A percentile compares a stretch with the other conserved stretches of the same genome.
Evolutionary conservation across 2,797 vertebrate genomes (phyloP).

Genomic region (Enteromius thamalakanensis): DNA sequence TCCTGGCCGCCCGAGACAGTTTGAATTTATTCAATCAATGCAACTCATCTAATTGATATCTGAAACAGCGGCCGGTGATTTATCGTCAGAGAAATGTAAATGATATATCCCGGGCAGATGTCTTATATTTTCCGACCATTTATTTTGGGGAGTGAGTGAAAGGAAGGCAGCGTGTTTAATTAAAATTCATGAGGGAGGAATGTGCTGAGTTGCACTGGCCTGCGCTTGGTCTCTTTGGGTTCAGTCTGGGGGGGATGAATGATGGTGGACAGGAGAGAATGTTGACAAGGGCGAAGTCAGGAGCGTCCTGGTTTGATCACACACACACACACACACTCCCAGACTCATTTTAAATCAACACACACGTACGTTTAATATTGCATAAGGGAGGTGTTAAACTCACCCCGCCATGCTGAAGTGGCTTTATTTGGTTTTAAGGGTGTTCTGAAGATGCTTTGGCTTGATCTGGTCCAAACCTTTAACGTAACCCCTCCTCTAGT

Average conservation of each 20-base stretch:
- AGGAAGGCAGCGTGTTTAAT: constrained; percentile 75
- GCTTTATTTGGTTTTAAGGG: constrained; percentile 26
- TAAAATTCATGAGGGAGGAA: constrained; percentile 90
- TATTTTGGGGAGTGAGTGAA: constrained; percentile 79
- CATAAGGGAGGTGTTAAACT: constrained; percentile 27
- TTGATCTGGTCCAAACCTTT: constrained; percentile 28
- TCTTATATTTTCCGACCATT: constrained; percentile 93
- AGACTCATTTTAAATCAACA: constrained; percentile 33
- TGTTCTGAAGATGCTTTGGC: constrained; percentile 12
- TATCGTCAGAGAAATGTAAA: constrained; percentile 89
- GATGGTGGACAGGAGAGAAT: constrained; percentile 82
- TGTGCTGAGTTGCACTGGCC: constrained; percentile 83
- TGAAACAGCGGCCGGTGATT: constrained; percentile 75
- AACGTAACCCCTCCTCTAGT: constrained; percentile 17
- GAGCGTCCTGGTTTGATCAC: constrained; percentile 73
- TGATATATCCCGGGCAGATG: constrained; percentile 88
- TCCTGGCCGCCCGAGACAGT: constrained; percentile 31
- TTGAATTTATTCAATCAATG: constrained; percentile 54
- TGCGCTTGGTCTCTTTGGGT: constrained; percentile 84
- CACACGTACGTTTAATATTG: constrained; percentile 15
- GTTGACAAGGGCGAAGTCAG: constrained; percentile 85
- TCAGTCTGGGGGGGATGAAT: constrained; percentile 84
- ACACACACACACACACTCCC: constrained; percentile 11
- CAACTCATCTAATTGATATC: constrained; percentile 61
- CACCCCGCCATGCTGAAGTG: not conserved